Percentiles rank a stretch among this genome's conserved stretches.
phyloP scores from a whole-genome alignment of 2,797 vertebrate species.

The Myotis planiceps region DNA sequence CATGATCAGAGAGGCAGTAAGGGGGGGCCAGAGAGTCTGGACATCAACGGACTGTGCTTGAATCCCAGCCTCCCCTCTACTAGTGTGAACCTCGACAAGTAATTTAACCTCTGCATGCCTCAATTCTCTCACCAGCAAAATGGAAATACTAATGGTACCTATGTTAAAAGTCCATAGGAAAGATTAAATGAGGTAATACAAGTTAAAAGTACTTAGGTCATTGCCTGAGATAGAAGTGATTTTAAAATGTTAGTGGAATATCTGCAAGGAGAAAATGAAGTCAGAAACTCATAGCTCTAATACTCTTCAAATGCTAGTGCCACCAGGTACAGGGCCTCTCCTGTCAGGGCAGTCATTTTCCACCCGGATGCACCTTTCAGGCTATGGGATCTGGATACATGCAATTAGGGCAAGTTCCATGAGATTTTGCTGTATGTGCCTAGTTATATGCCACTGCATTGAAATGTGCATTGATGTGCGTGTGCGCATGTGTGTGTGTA shows the following conservation, averaged over 20 bases:
- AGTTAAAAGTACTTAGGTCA: not conserved
- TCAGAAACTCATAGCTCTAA: not conserved
- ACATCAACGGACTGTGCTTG: not conserved
- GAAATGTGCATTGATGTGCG: not conserved
- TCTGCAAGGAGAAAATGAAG: not conserved
- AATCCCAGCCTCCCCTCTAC: not conserved
- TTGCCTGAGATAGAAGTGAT: not conserved
- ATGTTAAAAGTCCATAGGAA: not conserved
- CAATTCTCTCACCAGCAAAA: not conserved
- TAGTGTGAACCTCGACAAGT: not conserved
- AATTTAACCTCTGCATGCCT: not conserved
- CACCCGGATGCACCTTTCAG: not conserved
- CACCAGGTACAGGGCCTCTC: not conserved
- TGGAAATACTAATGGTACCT: not conserved
- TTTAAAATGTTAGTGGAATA: not conserved
- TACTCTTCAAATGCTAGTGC: not conserved
- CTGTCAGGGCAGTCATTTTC: not conserved
- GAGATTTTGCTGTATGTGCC: not conserved
- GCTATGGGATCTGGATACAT: not conserved
- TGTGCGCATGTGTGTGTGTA: not conserved
- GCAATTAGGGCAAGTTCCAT: not conserved
- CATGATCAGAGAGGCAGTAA: not conserved
- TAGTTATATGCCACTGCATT: not conserved
- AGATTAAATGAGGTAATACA: conserved; percentile 3
- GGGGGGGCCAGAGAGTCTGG: not conserved